phyloP scores from a whole-genome alignment of 2,797 vertebrate species.

The Acanthurus lineatus region DNA sequence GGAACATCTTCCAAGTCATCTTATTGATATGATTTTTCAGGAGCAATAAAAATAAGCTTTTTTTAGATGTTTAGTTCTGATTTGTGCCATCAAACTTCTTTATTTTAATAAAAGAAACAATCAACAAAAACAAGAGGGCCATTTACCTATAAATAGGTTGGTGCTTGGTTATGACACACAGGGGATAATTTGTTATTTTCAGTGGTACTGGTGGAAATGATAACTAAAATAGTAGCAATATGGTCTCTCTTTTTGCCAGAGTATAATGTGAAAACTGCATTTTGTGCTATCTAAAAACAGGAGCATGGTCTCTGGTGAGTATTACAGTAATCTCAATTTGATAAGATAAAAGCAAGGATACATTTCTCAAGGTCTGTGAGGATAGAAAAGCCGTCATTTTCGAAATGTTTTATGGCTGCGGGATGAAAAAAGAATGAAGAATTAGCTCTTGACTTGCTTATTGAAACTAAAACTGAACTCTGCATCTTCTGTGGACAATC shows the following conservation, averaged over 20 bases:
- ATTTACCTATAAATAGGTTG: background rate
- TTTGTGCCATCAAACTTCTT: no score
- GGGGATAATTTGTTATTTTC: background rate
- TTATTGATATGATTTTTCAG: background rate
- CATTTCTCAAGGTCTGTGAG: constrained; percentile 6
- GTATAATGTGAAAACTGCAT: background rate
- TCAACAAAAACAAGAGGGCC: background rate
- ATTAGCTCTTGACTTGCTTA: background rate
- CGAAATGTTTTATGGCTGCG: background rate
- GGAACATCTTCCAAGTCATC: background rate
- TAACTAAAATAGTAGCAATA: background rate
- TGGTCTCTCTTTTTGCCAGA: background rate
- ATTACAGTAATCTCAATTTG: constrained; percentile 11
- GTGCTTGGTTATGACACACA: background rate
- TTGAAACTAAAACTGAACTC: constrained; percentile 4
- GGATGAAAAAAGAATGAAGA: constrained; percentile 1
- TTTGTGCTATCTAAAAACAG: background rate
- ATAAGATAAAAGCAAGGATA: constrained; percentile 10
- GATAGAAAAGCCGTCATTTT: background rate
- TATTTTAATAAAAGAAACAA: no score
- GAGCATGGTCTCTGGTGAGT: background rate
- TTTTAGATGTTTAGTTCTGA: no score
- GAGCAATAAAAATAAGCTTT: background rate
- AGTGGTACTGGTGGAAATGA: background rate
- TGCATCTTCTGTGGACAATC: background rate